These are phyloP conservation scores for Conopomorpha cramerella DNA, from an alignment of 1,140 invertebrate genomes.

Conservation along the genomic window DNA sequence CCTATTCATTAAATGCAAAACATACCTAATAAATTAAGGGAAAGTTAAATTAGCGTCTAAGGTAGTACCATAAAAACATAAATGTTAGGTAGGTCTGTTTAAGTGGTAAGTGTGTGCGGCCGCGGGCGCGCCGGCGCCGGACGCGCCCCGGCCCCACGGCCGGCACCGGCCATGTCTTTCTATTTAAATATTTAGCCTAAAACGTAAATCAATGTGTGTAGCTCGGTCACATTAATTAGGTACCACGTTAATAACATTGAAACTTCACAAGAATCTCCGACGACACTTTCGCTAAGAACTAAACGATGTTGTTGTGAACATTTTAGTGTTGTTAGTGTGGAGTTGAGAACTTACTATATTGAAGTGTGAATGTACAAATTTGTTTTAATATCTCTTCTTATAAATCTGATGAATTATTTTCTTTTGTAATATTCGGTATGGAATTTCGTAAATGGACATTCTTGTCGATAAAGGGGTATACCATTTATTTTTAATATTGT, in stretches of 20 bases:
- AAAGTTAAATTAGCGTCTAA: background rate
- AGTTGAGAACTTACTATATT: background rate
- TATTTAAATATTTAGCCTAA: too few relatives aligned
- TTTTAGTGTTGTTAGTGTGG: constrained; percentile 3
- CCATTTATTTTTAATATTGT: constrained; percentile 45
- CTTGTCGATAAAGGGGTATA: constrained; percentile 55
- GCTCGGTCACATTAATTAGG: constrained; percentile 5
- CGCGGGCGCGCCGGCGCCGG: too few relatives aligned
- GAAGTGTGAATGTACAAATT: constrained; percentile 54
- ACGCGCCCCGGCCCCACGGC: too few relatives aligned
- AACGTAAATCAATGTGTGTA: constrained; percentile 31
- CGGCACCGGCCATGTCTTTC: too few relatives aligned
- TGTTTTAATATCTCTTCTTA: constrained; percentile 38
- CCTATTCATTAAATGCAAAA: constrained; percentile 46
- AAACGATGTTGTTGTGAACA: constrained; percentile 1
- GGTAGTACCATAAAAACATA: too few relatives aligned
- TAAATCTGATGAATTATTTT: constrained; percentile 29
- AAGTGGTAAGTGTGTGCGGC: too few relatives aligned
- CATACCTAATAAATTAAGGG: constrained; percentile 14
- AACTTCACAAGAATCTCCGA: background rate
- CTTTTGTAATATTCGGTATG: constrained; percentile 44
- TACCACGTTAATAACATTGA: constrained; percentile 1
- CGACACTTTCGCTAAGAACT: too few relatives aligned
- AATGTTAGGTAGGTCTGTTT: too few relatives aligned
- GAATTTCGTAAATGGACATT: constrained; percentile 35